Evolutionary conservation across 2,797 vertebrate genomes (phyloP).

Genomic region (Sciaenops ocellatus): DNA sequence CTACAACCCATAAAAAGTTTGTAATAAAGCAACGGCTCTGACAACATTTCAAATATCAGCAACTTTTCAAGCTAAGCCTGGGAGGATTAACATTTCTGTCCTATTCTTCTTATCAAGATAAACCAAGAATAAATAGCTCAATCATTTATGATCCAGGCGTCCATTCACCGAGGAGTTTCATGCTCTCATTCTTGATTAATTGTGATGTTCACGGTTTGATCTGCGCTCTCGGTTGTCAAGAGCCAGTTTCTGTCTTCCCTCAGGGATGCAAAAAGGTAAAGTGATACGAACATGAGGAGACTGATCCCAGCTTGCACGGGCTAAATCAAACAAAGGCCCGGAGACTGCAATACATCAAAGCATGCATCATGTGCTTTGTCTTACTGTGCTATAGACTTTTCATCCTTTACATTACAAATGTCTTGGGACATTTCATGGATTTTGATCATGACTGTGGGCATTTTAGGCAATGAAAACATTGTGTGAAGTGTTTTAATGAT

Average conservation of each 20-base stretch:
- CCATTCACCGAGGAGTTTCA: slow-evolving; percentile 64
- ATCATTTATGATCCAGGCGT: slow-evolving; percentile 49
- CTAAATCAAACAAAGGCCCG: slow-evolving; percentile 58
- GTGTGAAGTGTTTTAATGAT: not conserved
- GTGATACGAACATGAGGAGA: slow-evolving; percentile 52
- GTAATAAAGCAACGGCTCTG: not conserved
- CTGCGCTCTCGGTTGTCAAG: slow-evolving; percentile 42
- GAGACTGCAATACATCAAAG: slow-evolving; percentile 67
- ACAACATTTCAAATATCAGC: slow-evolving; percentile 2
- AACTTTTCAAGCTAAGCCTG: not conserved
- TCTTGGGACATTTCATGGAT: slow-evolving; percentile 7
- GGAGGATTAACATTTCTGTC: slow-evolving; percentile 5
- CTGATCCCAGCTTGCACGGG: slow-evolving; percentile 44
- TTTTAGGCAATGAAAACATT: not conserved
- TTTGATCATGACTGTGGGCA: not conserved
- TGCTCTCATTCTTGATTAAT: slow-evolving; percentile 79
- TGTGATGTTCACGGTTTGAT: slow-evolving; percentile 61
- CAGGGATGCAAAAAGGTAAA: slow-evolving; percentile 57
- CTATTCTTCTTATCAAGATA: slow-evolving; percentile 24
- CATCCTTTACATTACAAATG: slow-evolving; percentile 11
- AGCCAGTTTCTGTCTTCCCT: slow-evolving; percentile 57
- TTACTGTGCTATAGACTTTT: slow-evolving; percentile 21
- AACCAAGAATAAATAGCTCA: slow-evolving; percentile 29
- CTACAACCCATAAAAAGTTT: not conserved
- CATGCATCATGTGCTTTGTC: slow-evolving; percentile 42